A percentile compares a stretch with the other conserved stretches of the same genome.
Evolutionary conservation across 2,797 vertebrate species (phyloP).

Genomic region (Sebastes paucispinis): DNA sequence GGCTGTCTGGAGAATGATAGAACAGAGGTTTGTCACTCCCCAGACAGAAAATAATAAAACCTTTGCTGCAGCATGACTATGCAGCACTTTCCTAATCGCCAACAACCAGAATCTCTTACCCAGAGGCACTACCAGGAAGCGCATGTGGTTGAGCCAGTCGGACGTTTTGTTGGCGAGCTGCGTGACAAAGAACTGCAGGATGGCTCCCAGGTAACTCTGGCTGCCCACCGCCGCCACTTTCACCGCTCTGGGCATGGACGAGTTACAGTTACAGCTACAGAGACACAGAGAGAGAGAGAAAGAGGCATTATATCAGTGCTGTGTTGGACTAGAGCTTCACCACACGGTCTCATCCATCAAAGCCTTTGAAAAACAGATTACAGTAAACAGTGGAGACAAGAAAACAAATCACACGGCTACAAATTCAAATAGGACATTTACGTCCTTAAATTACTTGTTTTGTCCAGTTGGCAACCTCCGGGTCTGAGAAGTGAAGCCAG

Average conservation of each 20-base stretch:
- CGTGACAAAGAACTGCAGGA: constrained; percentile 95
- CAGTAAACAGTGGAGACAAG: too few relatives aligned
- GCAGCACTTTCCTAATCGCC: not conserved
- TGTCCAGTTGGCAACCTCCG: too few relatives aligned
- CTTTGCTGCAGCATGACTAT: not conserved
- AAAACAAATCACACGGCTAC: not conserved
- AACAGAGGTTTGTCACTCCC: not conserved
- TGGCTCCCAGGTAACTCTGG: constrained; percentile 92
- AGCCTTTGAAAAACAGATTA: too few relatives aligned
- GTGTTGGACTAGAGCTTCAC: not conserved
- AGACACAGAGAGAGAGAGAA: not conserved
- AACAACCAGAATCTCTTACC: constrained; percentile 77
- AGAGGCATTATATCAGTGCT: not conserved
- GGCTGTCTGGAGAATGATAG: not conserved
- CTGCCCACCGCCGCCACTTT: constrained; percentile 93
- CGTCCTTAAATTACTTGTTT: too few relatives aligned
- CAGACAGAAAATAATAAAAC: not conserved
- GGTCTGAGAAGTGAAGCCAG: too few relatives aligned
- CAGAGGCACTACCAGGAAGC: constrained; percentile 93
- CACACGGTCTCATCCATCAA: not conserved
- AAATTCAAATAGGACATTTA: not conserved
- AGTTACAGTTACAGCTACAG: constrained; percentile 96
- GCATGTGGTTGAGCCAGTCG: constrained; percentile 96
- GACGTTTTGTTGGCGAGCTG: constrained; percentile 96
- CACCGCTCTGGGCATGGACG: constrained; percentile 93